phyloP scores from a whole-genome alignment of 2,797 vertebrate genomes.

The Hybognathus amarus region DNA sequence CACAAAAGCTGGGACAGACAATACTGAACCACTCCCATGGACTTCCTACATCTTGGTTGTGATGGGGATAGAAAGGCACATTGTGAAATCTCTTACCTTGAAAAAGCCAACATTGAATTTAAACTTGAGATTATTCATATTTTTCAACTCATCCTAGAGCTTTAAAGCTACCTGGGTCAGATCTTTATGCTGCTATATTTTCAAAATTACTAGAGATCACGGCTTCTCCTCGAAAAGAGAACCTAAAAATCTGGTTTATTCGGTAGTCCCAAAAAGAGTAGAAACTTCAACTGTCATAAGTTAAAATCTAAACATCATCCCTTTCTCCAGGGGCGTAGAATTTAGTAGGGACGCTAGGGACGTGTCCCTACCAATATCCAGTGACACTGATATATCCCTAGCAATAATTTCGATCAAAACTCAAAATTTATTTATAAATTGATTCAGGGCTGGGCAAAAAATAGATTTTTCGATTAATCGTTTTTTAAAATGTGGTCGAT shows the following conservation, averaged over 20 bases:
- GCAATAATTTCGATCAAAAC: too few relatives aligned
- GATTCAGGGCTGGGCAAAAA: too few relatives aligned
- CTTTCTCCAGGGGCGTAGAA: too few relatives aligned
- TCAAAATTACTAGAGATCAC: background rate
- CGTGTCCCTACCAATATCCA: too few relatives aligned
- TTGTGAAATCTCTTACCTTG: background rate
- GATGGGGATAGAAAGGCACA: background rate
- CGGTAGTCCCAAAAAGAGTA: background rate
- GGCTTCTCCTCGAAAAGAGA: background rate
- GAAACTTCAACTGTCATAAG: background rate
- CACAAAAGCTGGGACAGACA: conserved; percentile 71
- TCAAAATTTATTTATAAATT: too few relatives aligned
- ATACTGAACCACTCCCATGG: conserved; percentile 65
- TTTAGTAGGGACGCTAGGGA: too few relatives aligned
- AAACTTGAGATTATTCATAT: background rate
- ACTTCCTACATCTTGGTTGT: conserved; percentile 35
- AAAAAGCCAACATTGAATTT: background rate
- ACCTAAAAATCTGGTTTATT: background rate
- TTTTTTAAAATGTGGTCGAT: too few relatives aligned
- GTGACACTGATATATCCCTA: too few relatives aligned
- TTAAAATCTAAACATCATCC: background rate
- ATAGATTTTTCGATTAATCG: too few relatives aligned
- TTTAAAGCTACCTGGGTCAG: background rate
- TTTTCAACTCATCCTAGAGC: background rate
- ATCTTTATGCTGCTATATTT: background rate